Percentiles rank a stretch among this genome's conserved stretches.
phyloP scores from a whole-genome alignment of 1,140 invertebrate genomes.

The Diorhabda sublineata region DNA sequence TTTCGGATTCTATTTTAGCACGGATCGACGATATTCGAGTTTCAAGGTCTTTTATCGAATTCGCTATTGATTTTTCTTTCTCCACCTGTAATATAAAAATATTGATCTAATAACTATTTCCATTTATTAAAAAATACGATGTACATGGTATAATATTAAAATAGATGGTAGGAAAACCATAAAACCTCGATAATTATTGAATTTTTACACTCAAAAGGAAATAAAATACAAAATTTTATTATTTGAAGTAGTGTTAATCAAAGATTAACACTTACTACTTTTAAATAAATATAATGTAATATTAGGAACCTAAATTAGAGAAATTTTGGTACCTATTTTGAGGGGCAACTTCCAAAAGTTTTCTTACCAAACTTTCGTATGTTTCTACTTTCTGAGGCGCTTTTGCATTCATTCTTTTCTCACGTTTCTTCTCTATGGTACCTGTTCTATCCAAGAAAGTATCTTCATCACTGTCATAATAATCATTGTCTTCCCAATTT shows the following conservation, averaged over 20 bases:
- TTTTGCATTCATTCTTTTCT: conserved; percentile 71
- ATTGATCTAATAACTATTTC: not conserved
- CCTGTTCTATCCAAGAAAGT: conserved; percentile 94
- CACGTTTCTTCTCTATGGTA: conserved; percentile 81
- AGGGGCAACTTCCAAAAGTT: no score
- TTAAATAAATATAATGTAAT: no score
- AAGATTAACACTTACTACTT: no score
- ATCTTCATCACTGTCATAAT: conserved; percentile 96
- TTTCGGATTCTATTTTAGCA: conserved; percentile 33
- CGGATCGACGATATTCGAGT: conserved; percentile 54
- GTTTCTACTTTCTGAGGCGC: conserved; percentile 61
- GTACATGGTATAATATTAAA: no score
- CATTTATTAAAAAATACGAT: no score
- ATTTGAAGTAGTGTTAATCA: no score
- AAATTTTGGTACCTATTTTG: no score
- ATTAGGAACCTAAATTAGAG: no score
- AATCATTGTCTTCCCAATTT: conserved; percentile 86
- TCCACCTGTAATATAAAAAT: conserved; percentile 54
- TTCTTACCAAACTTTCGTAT: conserved; percentile 71
- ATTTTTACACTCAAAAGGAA: no score
- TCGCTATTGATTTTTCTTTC: conserved; percentile 60
- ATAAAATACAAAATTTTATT: no score
- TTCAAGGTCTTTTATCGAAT: conserved; percentile 59
- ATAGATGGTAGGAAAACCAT: no score
- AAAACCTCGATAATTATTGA: no score